A percentile compares a stretch with the other conserved stretches of the same genome.
phyloP scores from a whole-genome alignment of 2,113 vertebrate species.

The Phyllopteryx taeniolatus region DNA sequence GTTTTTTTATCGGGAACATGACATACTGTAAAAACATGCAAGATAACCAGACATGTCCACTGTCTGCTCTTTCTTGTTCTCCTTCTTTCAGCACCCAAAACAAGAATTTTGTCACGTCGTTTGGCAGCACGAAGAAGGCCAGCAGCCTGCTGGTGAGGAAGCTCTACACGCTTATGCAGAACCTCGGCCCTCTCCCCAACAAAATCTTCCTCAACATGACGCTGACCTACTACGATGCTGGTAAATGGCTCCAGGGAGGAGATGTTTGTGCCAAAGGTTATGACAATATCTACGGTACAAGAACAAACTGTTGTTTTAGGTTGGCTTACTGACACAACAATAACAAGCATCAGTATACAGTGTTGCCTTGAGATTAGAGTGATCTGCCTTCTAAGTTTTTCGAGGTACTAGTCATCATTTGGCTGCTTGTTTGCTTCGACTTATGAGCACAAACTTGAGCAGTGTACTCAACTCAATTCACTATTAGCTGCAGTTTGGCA shows the following conservation, averaged over 20 bases:
- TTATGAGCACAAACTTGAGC: too few species aligned
- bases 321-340: too few species aligned
- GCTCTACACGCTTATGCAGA: conserved; percentile 92
- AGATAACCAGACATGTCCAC: neutral
- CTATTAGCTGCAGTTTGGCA: too few species aligned
- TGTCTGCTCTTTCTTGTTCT: neutral
- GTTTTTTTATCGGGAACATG: neutral
- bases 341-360: too few species aligned
- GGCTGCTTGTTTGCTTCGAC: too few species aligned
- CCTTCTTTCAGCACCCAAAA: conserved; percentile 59
- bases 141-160: conserved; percentile 90
- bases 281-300: neutral
- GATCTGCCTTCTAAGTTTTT: too few species aligned
- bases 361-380: too few species aligned
- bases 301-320: too few species aligned
- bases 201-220: conserved; percentile 91
- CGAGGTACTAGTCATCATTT: too few species aligned
- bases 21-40: neutral
- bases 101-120: conserved; percentile 57
- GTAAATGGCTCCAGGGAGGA: conserved; percentile 55
- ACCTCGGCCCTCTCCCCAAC: conserved; percentile 84
- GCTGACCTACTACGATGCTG: conserved; percentile 88
- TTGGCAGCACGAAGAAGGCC: conserved; percentile 83
- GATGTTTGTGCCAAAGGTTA: too few species aligned
- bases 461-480: too few species aligned